Evolutionary conservation across 2,797 vertebrate species (phyloP), one percentile per base, ranked within the genome.

Genomic region (Acipenser ruthenus): DNA sequence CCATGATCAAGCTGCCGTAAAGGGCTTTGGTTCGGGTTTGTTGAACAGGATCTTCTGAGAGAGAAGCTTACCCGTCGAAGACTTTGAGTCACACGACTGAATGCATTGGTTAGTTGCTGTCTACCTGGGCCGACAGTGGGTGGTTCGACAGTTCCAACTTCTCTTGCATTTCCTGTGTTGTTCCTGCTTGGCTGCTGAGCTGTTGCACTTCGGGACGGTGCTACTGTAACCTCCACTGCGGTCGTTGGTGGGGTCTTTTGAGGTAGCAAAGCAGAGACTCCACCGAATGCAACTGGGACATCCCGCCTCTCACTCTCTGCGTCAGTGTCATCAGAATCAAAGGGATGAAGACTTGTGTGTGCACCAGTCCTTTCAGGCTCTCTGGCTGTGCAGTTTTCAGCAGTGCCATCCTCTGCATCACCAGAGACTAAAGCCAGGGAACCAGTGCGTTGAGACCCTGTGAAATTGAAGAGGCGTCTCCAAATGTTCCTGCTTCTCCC

Each of bases 381-480:
- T 69, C 86, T 85, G 60, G 63, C 71, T 62, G 74, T 72, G 37
- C 80, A 88, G 13, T 81, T 85, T 3, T 82, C 75, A 62, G 91
- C 83, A 73, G 76, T 61, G 13, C 73, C 78, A 73, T 93, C 93
- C 64, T 94, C 90, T 60, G 89, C 82, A 69, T 95, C 93, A 0
- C 93, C 89, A 0, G 96, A 95, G 13, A 95, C 95, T 79, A 98
- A 77, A 0, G 96, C 94, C 78, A 98, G 67, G 0, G 96, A 95
- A 18, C 93, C 93, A 0, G 95, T 95, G 65, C 89, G 92, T 18
- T 92, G 91, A 0, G 93, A 96, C 12, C 93, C 88, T 0, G 95
- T 92, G 75, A 96, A 95, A 72, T 90, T 94, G 79, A 98, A 97
- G 77, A 98, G 92, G 9, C 95, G 84, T 56, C 93, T 95, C 96